These are phyloP conservation scores for Smittia aterrima DNA, from an alignment of 2,888 invertebrate genomes.

Conservation along the genomic window DNA sequence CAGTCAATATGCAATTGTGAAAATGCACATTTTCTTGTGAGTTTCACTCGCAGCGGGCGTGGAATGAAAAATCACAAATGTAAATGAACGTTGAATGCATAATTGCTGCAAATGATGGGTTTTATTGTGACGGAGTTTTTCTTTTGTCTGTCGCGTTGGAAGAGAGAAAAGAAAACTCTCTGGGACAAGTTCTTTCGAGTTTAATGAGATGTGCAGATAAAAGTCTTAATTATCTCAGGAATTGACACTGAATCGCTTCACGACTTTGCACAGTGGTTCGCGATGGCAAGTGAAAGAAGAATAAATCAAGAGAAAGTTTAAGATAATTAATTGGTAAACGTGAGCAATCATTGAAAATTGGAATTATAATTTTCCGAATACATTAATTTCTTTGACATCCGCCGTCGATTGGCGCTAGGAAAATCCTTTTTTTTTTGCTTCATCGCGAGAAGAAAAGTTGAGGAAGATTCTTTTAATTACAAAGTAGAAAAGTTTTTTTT, in stretches of 20 bases:
- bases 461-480: conserved; percentile 28
- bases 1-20: conserved; percentile 1
- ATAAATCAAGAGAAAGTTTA: conserved; percentile 17
- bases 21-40: conserved; percentile 6
- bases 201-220: conserved; percentile 24
- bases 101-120: conserved; percentile 38
- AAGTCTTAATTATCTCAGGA: background rate
- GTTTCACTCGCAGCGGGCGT: background rate
- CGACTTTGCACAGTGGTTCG: background rate
- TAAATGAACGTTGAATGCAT: conserved; percentile 19
- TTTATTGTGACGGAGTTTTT: conserved; percentile 18
- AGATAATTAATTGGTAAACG: conserved; percentile 34
- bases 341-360: conserved; percentile 38
- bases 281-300: background rate
- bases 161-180: background rate
- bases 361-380: conserved; percentile 32
- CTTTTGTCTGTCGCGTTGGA: background rate
- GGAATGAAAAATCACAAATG: conserved; percentile 20
- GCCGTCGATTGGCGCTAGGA: conserved; percentile 4
- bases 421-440: conserved; percentile 20
- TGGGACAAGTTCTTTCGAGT: conserved; percentile 1
- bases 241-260: conserved; percentile 2
- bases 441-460: background rate
- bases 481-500: conserved; percentile 36
- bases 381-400: conserved; percentile 26